Conservation (phyloP, 2,113 vertebrate species). For the Nothoprocta pentlandii region DNA sequence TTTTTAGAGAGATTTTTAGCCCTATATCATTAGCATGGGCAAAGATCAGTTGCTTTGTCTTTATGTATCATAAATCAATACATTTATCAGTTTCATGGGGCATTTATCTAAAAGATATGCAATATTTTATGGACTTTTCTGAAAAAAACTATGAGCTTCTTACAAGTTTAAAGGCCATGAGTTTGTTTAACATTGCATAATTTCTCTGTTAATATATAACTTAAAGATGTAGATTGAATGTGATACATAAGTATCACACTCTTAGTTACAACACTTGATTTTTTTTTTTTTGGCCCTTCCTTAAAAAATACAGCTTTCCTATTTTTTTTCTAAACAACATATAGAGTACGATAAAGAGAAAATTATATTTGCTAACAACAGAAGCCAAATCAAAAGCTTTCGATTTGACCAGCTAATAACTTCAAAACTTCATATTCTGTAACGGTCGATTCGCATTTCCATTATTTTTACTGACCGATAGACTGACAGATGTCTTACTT, state of each 20-base stretch:
- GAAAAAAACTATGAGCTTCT: not conserved
- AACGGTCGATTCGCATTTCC: conserved; percentile 71
- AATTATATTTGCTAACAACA: not conserved
- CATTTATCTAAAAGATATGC: not conserved
- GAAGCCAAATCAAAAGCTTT: conserved; percentile 49
- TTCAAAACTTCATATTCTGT: conserved; percentile 59
- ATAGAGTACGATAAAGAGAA: not conserved
- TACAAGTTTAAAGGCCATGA: not conserved
- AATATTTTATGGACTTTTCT: not conserved
- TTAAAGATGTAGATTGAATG: not conserved
- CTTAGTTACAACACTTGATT: not conserved
- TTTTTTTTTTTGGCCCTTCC: not conserved
- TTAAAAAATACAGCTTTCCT: not conserved
- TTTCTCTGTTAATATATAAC: not conserved
- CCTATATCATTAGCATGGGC: not conserved
- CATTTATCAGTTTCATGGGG: not conserved
- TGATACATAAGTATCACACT: not conserved
- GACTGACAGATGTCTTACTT: conserved; percentile 89
- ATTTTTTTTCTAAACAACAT: not conserved
- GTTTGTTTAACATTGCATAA: not conserved
- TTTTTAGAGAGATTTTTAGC: not conserved
- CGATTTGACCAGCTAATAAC: conserved; percentile 32
- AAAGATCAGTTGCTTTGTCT: not conserved
- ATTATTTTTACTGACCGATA: conserved; percentile 82
- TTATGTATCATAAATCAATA: not conserved